Conservation (phyloP, 1,140 invertebrate species). For the Zaprionus tsacasi region DNA sequence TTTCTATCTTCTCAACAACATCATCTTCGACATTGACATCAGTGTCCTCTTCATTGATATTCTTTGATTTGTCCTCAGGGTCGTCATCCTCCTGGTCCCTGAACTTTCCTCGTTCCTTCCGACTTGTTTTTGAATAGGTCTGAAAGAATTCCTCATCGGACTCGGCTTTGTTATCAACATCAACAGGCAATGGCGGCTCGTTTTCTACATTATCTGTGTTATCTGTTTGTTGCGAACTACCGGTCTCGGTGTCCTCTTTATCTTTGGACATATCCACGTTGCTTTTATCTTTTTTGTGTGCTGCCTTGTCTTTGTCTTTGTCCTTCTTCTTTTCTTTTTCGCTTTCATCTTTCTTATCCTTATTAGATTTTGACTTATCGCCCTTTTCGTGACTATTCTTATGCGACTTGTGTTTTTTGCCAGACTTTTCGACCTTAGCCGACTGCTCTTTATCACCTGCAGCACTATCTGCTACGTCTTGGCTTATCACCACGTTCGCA, state of each 20-base stretch:
- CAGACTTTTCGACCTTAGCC: not conserved
- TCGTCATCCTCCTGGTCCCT: not conserved
- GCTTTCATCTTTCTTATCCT: not conserved
- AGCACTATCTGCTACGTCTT: not conserved
- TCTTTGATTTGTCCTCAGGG: not conserved
- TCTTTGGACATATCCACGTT: conserved; percentile 1
- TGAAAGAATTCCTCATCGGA: conserved; percentile 3
- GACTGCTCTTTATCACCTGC: not conserved
- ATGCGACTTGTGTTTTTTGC: not conserved
- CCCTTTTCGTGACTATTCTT: not conserved
- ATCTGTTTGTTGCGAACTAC: conserved; percentile 16
- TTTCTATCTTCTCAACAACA: not conserved
- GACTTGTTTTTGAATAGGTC: not conserved
- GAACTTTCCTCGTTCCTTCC: not conserved
- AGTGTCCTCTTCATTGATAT: not conserved
- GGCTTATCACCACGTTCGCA: not conserved
- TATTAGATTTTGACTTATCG: not conserved
- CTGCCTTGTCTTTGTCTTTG: not conserved
- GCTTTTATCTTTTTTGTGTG: not conserved
- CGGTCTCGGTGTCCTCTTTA: not conserved
- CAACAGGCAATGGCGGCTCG: conserved; percentile 45
- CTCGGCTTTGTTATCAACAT: not conserved
- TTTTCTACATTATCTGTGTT: conserved; percentile 55
- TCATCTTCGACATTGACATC: not conserved
- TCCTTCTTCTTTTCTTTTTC: not conserved